Evolutionary conservation across 35 echinoderm and acorn worm genomes (phyloP).

Genomic region (Lytechinus variegatus): DNA sequence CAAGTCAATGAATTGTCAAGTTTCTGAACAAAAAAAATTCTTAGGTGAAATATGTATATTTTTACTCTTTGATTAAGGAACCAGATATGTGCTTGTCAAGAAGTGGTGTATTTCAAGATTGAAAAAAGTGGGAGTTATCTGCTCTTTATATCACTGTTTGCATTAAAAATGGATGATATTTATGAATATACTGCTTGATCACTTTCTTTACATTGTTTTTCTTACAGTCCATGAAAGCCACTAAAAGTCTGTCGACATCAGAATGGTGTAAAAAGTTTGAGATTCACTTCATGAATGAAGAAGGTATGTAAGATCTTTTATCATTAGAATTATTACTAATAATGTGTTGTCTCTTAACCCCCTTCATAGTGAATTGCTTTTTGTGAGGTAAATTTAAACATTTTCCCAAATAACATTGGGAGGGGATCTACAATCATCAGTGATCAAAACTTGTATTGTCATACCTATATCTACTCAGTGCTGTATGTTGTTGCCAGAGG

Average conservation of each 20-base stretch:
- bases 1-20: too few species aligned
- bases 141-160: neutral
- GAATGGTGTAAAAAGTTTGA: conserved; percentile 99
- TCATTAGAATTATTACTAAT: neutral
- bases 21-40: too few species aligned
- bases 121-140: neutral
- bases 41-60: neutral
- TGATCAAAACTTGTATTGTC: too few species aligned
- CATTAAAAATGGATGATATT: neutral
- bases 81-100: neutral
- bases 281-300: conserved; percentile 85
- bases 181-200: neutral
- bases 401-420: too few species aligned
- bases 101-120: neutral
- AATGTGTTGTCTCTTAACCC: too few species aligned
- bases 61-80: neutral
- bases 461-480: too few species aligned
- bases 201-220: conserved; percentile 4
- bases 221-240: conserved; percentile 93
- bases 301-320: conserved; percentile 64
- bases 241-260: conserved; percentile 87
- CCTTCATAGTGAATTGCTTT: too few species aligned
- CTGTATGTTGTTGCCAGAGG: too few species aligned
- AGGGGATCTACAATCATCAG: too few species aligned
- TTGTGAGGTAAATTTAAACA: too few species aligned